phyloP scores from a whole-genome alignment of 2,888 invertebrate genomes.

The Andrena fulva region DNA sequence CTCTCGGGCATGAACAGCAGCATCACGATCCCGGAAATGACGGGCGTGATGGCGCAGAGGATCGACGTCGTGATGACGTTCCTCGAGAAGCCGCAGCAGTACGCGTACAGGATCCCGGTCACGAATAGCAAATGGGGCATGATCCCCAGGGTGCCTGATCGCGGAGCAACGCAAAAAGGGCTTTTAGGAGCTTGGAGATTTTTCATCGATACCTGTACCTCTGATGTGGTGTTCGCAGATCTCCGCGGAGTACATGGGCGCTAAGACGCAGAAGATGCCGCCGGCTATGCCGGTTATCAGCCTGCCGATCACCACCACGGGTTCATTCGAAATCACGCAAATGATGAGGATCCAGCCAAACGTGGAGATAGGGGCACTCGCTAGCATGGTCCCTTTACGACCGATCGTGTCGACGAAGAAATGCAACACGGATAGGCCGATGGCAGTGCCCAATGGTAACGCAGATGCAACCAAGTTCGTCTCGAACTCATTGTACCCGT shows the following conservation, averaged over 20 bases:
- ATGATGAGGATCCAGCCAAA: slow-evolving; percentile 90
- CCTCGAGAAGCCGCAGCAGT: slow-evolving; percentile 86
- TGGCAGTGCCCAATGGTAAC: slow-evolving; percentile 87
- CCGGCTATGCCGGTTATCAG: slow-evolving; percentile 90
- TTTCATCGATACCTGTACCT: slow-evolving; percentile 78
- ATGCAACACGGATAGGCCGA: slow-evolving; percentile 79
- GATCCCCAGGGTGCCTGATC: slow-evolving; percentile 90
- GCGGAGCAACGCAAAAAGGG: neutral
- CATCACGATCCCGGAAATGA: slow-evolving; percentile 87
- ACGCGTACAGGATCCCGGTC: slow-evolving; percentile 92
- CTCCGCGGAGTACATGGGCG: slow-evolving; percentile 93
- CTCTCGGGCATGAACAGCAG: slow-evolving; percentile 95
- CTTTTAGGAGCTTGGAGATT: neutral
- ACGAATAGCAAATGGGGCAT: slow-evolving; percentile 94
- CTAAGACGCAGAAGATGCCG: slow-evolving; percentile 92
- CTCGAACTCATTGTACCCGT: slow-evolving; percentile 85
- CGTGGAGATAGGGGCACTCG: slow-evolving; percentile 88
- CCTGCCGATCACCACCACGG: slow-evolving; percentile 87
- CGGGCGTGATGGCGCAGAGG: slow-evolving; percentile 88
- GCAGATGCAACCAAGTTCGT: slow-evolving; percentile 86
- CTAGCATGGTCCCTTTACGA: slow-evolving; percentile 89
- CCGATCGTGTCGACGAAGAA: slow-evolving; percentile 89
- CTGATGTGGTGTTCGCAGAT: slow-evolving; percentile 93
- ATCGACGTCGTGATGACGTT: slow-evolving; percentile 86
- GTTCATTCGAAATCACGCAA: slow-evolving; percentile 87